Percentiles rank a stretch among this genome's conserved stretches.
phyloP scores from a whole-genome alignment of 1,140 invertebrate species.

The Aethina tumida region DNA sequence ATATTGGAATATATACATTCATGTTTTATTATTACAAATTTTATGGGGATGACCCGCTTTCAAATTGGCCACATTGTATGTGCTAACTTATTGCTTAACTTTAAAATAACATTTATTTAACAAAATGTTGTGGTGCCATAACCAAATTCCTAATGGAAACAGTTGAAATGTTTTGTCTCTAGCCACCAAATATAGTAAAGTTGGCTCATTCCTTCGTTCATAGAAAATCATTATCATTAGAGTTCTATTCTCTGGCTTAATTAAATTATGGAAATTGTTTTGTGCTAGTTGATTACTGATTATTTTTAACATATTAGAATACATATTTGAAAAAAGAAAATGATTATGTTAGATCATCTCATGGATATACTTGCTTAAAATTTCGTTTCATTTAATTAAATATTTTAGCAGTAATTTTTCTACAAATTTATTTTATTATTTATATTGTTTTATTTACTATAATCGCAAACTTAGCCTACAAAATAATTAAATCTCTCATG shows the following conservation, averaged over 20 bases:
- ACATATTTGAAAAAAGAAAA: background rate
- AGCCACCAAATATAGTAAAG: constrained; percentile 18
- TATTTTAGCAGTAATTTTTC: constrained; percentile 7
- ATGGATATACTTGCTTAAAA: constrained; percentile 20
- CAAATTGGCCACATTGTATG: no score
- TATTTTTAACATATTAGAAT: background rate
- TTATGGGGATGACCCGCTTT: no score
- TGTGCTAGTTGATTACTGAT: background rate
- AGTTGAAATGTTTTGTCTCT: constrained; percentile 19
- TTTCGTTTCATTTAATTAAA: constrained; percentile 15
- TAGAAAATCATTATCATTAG: no score
- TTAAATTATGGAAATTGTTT: constrained; percentile 3
- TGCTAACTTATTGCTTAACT: no score
- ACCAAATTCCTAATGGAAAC: constrained; percentile 8
- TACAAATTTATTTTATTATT: constrained; percentile 19
- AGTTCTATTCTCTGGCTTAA: no score
- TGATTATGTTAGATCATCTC: constrained; percentile 4
- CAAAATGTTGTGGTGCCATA: constrained; percentile 15
- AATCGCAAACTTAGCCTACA: constrained; percentile 23
- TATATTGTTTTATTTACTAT: constrained; percentile 21
- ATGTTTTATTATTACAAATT: no score
- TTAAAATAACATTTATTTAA: no score
- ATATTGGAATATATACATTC: no score
- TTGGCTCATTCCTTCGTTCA: constrained; percentile 28
- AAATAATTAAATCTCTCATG: constrained; percentile 1